Conservation (phyloP, 2,888 invertebrate species). For the Leuctra nigra region DNA sequence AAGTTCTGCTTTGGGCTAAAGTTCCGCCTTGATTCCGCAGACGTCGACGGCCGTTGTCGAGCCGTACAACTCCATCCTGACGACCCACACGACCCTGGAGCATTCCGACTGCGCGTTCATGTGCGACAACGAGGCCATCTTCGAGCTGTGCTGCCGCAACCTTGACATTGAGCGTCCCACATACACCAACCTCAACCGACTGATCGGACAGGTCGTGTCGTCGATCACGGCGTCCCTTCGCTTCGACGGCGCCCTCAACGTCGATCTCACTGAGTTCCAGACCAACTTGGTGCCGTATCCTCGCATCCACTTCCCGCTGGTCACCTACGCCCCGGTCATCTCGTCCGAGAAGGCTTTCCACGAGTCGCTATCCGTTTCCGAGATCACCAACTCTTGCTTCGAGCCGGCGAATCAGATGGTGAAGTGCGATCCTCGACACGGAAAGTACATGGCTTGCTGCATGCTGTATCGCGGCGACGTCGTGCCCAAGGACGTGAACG, state of each 20-base stretch:
- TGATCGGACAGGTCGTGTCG: constrained; percentile 54
- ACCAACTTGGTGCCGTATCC: constrained; percentile 56
- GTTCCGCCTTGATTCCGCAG: too few relatives aligned
- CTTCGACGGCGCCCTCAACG: constrained; percentile 55
- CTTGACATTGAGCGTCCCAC: constrained; percentile 52
- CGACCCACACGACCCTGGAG: constrained; percentile 54
- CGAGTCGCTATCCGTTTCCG: constrained; percentile 42
- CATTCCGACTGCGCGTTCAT: constrained; percentile 59
- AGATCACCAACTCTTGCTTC: constrained; percentile 49
- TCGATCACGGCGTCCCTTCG: constrained; percentile 52
- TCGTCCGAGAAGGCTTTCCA: constrained; percentile 46
- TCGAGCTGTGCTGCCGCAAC: constrained; percentile 52
- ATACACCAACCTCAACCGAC: constrained; percentile 53
- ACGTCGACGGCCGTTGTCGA: constrained; percentile 42
- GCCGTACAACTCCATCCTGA: constrained; percentile 53
- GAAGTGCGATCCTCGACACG: constrained; percentile 30
- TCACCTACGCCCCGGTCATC: constrained; percentile 45
- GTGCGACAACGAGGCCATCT: constrained; percentile 46
- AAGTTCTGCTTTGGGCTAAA: too few relatives aligned
- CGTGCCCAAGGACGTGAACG: constrained; percentile 41
- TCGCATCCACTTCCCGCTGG: constrained; percentile 55
- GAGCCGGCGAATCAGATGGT: constrained; percentile 47
- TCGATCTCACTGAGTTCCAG: constrained; percentile 56
- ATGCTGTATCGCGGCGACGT: constrained; percentile 33
- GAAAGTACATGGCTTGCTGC: constrained; percentile 40